These are phyloP conservation scores for Ectropis grisescens DNA, from an alignment of 1,140 invertebrate species.

Conservation along the genomic window DNA sequence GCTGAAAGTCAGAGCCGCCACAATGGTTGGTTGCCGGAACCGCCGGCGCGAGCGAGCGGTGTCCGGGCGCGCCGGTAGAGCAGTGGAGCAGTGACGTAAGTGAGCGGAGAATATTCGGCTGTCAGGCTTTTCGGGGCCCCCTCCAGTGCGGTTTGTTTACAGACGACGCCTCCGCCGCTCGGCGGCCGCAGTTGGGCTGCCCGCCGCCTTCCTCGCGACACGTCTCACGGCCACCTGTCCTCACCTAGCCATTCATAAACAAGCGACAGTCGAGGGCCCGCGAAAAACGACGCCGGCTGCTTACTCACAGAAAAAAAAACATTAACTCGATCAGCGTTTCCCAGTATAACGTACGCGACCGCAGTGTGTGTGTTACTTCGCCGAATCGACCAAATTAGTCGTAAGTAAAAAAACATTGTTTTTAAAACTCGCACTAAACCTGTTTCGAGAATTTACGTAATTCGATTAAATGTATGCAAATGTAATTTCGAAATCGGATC, in stretches of 20 bases:
- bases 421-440: slow-evolving; percentile 23
- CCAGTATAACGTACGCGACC: too few species aligned
- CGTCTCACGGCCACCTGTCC: too few species aligned
- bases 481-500: slow-evolving; percentile 19
- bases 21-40: too few species aligned
- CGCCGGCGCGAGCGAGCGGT: too few species aligned
- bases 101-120: slow-evolving; percentile 49
- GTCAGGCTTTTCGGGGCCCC: slow-evolving; percentile 62
- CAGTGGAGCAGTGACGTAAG: slow-evolving; percentile 48
- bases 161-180: slow-evolving; percentile 43
- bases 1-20: too few species aligned
- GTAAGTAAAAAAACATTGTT: slow-evolving; percentile 28
- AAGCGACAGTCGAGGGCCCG: slow-evolving; percentile 19
- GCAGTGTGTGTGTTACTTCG: slow-evolving; percentile 18
- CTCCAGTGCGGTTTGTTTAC: slow-evolving; percentile 62
- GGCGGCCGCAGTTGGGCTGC: slow-evolving; percentile 51
- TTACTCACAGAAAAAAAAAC: too few species aligned
- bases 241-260: too few species aligned
- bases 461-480: slow-evolving; percentile 20
- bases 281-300: too few species aligned
- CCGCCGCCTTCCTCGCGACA: too few species aligned
- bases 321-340: too few species aligned
- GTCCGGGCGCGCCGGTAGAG: slow-evolving; percentile 13
- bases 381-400: slow-evolving; percentile 22
- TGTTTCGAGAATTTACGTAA: slow-evolving; percentile 24